Percentiles rank a stretch among this genome's conserved stretches.
These are phyloP conservation scores for Acanthosepion esculentum DNA, from an alignment of 2,888 invertebrate species.

Conservation along the genomic window DNA sequence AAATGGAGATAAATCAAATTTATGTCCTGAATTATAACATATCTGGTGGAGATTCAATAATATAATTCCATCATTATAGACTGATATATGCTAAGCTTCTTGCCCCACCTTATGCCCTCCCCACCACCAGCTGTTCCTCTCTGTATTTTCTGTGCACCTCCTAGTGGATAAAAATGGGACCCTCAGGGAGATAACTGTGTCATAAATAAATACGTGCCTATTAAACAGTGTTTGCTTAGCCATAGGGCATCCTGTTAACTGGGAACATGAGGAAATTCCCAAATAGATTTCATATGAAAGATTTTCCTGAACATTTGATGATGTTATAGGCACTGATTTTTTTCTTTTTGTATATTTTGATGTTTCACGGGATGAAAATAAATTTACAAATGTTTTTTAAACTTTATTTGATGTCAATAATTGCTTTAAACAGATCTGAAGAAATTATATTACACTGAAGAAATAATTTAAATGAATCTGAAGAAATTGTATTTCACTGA, in stretches of 20 bases:
- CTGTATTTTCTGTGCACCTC: neutral
- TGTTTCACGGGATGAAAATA: too few relatives aligned
- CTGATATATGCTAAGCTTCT: neutral
- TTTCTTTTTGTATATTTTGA: too few relatives aligned
- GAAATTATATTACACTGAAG: too few relatives aligned
- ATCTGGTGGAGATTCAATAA: constrained; percentile 3
- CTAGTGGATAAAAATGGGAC: neutral
- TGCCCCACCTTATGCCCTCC: neutral
- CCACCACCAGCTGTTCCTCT: neutral
- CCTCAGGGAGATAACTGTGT: neutral
- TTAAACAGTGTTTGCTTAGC: neutral
- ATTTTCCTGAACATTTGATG: neutral
- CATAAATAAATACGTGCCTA: neutral
- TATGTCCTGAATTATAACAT: neutral
- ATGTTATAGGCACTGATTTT: too few relatives aligned
- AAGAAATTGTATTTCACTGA: too few relatives aligned
- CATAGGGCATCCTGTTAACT: neutral
- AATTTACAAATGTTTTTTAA: neutral
- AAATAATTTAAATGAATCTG: too few relatives aligned
- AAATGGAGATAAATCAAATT: neutral
- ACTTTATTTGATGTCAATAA: neutral
- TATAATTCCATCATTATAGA: neutral
- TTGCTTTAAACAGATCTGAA: too few relatives aligned
- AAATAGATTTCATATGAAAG: neutral
- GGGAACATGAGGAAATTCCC: neutral